Conservation (phyloP, 2,888 invertebrate genomes). For the Geophilus truncorum region DNA sequence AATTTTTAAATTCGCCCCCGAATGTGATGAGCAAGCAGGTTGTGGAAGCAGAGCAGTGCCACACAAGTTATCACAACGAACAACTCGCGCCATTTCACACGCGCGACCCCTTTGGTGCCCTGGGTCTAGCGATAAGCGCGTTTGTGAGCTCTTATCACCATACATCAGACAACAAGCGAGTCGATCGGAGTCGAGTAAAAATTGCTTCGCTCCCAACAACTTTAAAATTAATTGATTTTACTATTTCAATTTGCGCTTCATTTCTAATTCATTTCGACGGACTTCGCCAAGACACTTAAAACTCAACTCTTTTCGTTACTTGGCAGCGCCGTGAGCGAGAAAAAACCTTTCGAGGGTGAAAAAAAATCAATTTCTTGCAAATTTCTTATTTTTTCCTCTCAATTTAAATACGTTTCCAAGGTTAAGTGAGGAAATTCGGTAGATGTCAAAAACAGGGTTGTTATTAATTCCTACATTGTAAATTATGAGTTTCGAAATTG, state of each 20-base stretch:
- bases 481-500: neutral
- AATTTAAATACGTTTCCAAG: neutral
- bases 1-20: neutral
- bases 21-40: neutral
- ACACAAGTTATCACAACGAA: neutral
- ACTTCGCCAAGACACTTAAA: neutral
- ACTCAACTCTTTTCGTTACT: neutral
- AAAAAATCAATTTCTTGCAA: neutral
- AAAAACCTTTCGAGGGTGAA: neutral
- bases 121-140: constrained; percentile 25
- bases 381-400: neutral
- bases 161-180: constrained; percentile 3
- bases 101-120: constrained; percentile 27
- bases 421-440: neutral
- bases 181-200: neutral
- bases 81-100: constrained; percentile 25
- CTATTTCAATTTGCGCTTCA: constrained; percentile 12
- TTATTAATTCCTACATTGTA: neutral
- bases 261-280: neutral
- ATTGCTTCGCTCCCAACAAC: neutral
- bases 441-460: neutral
- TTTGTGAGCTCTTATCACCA: constrained; percentile 19
- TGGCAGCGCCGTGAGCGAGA: neutral
- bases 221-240: constrained; percentile 13
- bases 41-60: neutral